These are phyloP conservation scores for Eueides isabella DNA, from an alignment of 1,140 invertebrate genomes.

Conservation along the genomic window DNA sequence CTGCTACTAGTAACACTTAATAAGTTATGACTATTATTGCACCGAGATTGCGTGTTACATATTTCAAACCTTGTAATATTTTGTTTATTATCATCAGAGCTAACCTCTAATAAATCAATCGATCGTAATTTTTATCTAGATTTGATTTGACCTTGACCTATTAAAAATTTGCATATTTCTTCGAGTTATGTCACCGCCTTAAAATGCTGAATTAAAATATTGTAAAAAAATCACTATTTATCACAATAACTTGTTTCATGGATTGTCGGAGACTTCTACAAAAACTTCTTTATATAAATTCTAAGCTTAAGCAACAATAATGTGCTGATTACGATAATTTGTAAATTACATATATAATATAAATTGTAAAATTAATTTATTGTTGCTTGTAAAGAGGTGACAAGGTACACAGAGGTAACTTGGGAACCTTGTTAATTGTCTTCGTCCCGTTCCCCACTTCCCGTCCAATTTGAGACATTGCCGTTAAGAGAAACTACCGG, in stretches of 20 bases:
- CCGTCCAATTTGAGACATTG: too few relatives aligned
- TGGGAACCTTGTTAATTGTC: too few relatives aligned
- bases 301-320: not conserved
- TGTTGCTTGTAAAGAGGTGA: too few relatives aligned
- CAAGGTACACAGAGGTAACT: too few relatives aligned
- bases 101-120: not conserved
- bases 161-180: not conserved
- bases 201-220: not conserved
- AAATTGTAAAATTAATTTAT: too few relatives aligned
- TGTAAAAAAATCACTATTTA: not conserved
- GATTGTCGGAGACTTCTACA: not conserved
- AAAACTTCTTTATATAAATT: not conserved
- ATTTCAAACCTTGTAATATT: not conserved
- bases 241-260: not conserved
- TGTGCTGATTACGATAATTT: not conserved
- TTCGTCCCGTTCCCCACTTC: too few relatives aligned
- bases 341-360: too few relatives aligned
- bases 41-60: not conserved
- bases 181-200: not conserved
- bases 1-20: too few relatives aligned
- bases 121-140: not conserved
- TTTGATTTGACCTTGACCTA: slow-evolving; percentile 8
- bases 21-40: not conserved
- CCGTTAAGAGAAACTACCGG: too few relatives aligned
- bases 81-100: not conserved